phyloP scores from a whole-genome alignment of 2,113 vertebrate genomes.

The Ophthalmolycus amberensis region DNA sequence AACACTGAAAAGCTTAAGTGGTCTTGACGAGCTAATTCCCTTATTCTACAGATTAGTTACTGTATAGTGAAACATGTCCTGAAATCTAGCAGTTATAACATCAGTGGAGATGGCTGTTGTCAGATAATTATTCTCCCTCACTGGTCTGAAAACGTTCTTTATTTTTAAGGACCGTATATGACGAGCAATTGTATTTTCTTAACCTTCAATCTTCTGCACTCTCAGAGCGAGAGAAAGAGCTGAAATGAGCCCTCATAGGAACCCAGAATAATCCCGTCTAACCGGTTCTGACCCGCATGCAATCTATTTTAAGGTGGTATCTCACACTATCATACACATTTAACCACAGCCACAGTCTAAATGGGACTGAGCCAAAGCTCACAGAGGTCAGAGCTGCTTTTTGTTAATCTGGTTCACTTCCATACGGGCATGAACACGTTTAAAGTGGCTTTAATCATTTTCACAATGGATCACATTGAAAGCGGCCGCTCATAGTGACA shows the following conservation, averaged over 20 bases:
- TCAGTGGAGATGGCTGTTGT: background rate
- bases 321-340: conserved; percentile 24
- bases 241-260: conserved; percentile 35
- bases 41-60: conserved; percentile 3
- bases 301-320: conserved; percentile 62
- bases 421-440: background rate
- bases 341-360: conserved; percentile 25
- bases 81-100: background rate
- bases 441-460: background rate
- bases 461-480: background rate
- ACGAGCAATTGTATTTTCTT: conserved; percentile 11
- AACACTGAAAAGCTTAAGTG: background rate
- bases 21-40: background rate
- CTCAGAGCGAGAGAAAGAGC: conserved; percentile 6
- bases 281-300: conserved; percentile 47
- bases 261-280: conserved; percentile 47
- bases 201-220: conserved; percentile 12
- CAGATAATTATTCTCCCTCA: conserved; percentile 6
- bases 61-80: background rate
- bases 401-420: background rate
- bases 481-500: background rate
- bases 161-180: background rate
- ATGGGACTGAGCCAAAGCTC: conserved; percentile 19
- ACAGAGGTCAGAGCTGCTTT: background rate
- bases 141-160: background rate